Evolutionary conservation across 2,113 vertebrate genomes (phyloP).

Genomic region (Vidua chalybeata): DNA sequence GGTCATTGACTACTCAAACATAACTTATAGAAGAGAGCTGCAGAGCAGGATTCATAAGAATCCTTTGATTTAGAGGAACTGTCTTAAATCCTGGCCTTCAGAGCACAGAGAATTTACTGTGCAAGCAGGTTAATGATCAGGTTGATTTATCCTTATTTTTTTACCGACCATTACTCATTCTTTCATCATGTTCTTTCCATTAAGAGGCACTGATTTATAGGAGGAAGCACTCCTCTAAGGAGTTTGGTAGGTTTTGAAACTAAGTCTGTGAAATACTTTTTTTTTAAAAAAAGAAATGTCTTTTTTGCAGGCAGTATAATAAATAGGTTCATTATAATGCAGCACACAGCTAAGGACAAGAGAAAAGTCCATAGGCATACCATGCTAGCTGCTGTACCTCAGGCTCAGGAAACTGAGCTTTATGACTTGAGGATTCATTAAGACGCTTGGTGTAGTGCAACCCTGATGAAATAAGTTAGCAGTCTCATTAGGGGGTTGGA

Average conservation of each 20-base stretch:
- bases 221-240: not conserved
- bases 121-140: constrained; percentile 54
- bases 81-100: constrained; percentile 42
- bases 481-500: constrained; percentile 46
- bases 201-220: constrained; percentile 39
- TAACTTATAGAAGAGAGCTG: not conserved
- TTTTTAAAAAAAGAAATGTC: not conserved
- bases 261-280: not conserved
- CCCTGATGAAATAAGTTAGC: constrained; percentile 44
- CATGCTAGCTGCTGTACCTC: not conserved
- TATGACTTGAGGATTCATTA: constrained; percentile 47
- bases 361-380: not conserved
- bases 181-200: constrained; percentile 29
- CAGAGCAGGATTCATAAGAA: not conserved
- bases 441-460: not conserved
- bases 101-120: not conserved
- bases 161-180: constrained; percentile 28
- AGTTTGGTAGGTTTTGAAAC: constrained; percentile 26
- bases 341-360: not conserved
- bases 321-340: not conserved
- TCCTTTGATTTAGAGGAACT: constrained; percentile 41
- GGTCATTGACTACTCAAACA: not conserved
- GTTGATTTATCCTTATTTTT: constrained; percentile 49
- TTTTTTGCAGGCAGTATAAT: constrained; percentile 17
- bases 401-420: not conserved